These are phyloP conservation scores for Camponotus fellah DNA, from an alignment of 2,888 invertebrate species.

Conservation along the genomic window DNA sequence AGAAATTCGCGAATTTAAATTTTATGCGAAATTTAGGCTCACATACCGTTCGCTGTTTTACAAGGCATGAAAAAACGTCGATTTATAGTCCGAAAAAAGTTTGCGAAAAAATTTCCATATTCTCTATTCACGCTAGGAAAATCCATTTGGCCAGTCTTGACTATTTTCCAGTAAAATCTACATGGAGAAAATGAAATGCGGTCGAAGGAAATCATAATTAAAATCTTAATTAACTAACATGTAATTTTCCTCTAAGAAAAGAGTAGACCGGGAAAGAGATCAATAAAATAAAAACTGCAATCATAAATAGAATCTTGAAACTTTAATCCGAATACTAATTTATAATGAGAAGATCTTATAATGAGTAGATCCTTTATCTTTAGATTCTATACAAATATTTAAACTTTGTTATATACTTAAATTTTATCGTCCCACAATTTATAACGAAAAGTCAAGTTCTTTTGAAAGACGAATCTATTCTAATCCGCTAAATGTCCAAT, in stretches of 20 bases:
- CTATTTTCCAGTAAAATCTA: neutral
- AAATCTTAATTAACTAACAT: constrained; percentile 65
- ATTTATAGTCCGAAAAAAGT: neutral
- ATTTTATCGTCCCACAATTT: neutral
- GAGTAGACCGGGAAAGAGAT: neutral
- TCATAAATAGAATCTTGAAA: constrained; percentile 14
- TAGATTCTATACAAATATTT: neutral
- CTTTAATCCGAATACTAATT: neutral
- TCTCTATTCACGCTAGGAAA: neutral
- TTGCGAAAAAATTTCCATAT: constrained; percentile 40
- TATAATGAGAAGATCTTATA: neutral
- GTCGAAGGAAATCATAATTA: constrained; percentile 67
- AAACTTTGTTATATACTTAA: neutral
- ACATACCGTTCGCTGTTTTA: constrained; percentile 26
- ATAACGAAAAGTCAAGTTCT: neutral
- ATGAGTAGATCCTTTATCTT: neutral
- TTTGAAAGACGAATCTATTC: neutral
- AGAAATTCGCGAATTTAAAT: constrained; percentile 42
- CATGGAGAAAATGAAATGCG: neutral
- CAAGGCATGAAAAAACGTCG: neutral
- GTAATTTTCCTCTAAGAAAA: neutral
- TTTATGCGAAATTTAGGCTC: constrained; percentile 55
- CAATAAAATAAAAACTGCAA: neutral
- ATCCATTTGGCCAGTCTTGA: constrained; percentile 11
- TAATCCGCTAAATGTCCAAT: constrained; percentile 31